Evolutionary conservation across 2,888 invertebrate species (phyloP).

Genomic region (Hecatera dysodea): DNA sequence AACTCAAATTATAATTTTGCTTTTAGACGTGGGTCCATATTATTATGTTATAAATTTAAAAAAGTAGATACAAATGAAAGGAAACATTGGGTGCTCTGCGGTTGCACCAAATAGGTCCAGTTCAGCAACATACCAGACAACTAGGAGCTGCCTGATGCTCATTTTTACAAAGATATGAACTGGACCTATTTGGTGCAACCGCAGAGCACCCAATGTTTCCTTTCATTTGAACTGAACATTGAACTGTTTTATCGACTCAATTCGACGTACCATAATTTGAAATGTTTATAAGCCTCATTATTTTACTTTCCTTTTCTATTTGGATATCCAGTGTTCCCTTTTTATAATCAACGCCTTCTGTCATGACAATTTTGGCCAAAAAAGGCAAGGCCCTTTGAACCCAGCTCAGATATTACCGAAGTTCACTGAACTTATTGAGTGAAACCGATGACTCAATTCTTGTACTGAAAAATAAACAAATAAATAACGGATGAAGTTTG

Average conservation of each 20-base stretch:
- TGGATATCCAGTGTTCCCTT: neutral
- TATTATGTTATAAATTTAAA: no score
- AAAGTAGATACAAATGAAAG: no score
- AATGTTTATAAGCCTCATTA: neutral
- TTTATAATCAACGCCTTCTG: neutral
- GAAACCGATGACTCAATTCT: neutral
- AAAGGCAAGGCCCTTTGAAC: neutral
- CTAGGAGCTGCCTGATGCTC: no score
- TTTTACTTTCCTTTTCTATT: neutral
- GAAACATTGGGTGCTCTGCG: no score
- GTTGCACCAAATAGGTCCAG: no score
- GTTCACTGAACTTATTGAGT: slow-evolving; percentile 34
- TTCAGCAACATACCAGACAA: no score
- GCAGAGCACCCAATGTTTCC: no score
- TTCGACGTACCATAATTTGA: neutral
- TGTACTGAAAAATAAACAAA: neutral
- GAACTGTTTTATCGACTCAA: neutral
- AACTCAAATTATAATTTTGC: no score
- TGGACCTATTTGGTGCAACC: no score
- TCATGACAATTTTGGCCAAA: neutral
- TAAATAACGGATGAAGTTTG: neutral
- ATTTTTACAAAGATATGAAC: no score
- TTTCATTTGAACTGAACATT: no score
- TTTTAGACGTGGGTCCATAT: no score
- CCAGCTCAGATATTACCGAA: neutral